Base-by-base conservation (phyloP, 2,888 invertebrate genomes). In the Drosophila peninsularis region DNA sequence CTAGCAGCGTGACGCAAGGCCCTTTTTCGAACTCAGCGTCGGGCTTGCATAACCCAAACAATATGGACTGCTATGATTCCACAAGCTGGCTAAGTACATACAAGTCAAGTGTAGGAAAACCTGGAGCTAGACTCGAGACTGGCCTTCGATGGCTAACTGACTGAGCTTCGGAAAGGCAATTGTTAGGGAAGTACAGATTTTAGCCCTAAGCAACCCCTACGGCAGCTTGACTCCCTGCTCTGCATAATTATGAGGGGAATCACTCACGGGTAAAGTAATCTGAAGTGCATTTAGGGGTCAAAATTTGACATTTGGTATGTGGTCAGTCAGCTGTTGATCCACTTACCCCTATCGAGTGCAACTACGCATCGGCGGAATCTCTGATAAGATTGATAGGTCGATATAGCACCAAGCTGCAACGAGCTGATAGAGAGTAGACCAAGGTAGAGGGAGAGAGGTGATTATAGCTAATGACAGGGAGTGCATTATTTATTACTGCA, bases 311-410 rank as follows among this genome's bases (percentile, higher is more conserved):
- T 21, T 54, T n/a, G 55, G 21, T 52, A 36, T n/a, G 27, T 45
- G 10, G 1, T n/a, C 37, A 27, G 30, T 70, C 52, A 71, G 39
- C 45, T 30, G 13, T 36, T 39, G 36, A 21, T 27, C 50, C 54
- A 72, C 49, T 60, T 65, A 44, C 21, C 24, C 10, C 17, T 3
- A 13, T 24, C 41, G 19, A 47, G 19, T 60, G 42, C 45, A 65
- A 56, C 55, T 61, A 42, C 74, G 67, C 60, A 73, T 47, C 58
- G 39, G 42, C 36, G 24, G 42, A 62, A 39, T 27, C 27, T 24
- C 17, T 47, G 60, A 71, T 73, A 66, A 66, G 66, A 53, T 56
- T 56, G 45, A 56, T 36, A 30, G 19, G 10, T 45, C 36, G 45
- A 34, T 55, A 10, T 3, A 41, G 21, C 3, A 2, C 24, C 44